Evolutionary conservation across 2,113 vertebrate species (phyloP).

Genomic region (Todiramphus saurophagus): DNA sequence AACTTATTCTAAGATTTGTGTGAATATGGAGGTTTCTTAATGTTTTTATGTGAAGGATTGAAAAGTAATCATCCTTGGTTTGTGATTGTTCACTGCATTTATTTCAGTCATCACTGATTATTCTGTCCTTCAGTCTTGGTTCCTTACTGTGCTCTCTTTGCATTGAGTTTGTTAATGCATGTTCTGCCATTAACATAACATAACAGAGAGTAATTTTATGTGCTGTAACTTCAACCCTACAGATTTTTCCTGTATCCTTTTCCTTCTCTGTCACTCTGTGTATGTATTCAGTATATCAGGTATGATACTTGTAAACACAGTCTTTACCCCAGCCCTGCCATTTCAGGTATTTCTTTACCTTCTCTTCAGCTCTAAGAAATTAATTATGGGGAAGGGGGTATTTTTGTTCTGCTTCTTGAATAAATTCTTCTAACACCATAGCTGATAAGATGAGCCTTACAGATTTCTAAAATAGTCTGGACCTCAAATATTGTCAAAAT

Average conservation of each 20-base stretch:
- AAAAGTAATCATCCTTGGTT: not conserved
- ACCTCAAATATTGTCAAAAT: not conserved
- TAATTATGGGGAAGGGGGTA: not conserved
- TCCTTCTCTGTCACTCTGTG: not conserved
- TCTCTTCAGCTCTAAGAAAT: not conserved
- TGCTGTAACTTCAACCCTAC: not conserved
- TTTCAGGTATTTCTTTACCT: not conserved
- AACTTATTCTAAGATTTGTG: no score
- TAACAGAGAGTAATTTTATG: not conserved
- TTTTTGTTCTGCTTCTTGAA: not conserved
- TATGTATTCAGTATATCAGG: not conserved
- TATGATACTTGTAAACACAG: not conserved
- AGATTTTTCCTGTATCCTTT: not conserved
- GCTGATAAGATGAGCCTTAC: not conserved
- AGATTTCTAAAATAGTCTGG: not conserved
- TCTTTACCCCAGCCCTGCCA: not conserved
- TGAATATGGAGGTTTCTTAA: no score
- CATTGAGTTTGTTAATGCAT: not conserved
- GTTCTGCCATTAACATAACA: not conserved
- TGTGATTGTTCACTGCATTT: not conserved
- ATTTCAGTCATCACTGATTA: not conserved
- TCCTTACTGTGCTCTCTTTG: not conserved
- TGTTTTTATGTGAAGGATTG: not conserved
- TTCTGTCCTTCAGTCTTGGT: not conserved
- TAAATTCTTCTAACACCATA: not conserved